These are phyloP conservation scores for Arothron firmamentum DNA, from an alignment of 2,113 vertebrate genomes.

Conservation along the genomic window DNA sequence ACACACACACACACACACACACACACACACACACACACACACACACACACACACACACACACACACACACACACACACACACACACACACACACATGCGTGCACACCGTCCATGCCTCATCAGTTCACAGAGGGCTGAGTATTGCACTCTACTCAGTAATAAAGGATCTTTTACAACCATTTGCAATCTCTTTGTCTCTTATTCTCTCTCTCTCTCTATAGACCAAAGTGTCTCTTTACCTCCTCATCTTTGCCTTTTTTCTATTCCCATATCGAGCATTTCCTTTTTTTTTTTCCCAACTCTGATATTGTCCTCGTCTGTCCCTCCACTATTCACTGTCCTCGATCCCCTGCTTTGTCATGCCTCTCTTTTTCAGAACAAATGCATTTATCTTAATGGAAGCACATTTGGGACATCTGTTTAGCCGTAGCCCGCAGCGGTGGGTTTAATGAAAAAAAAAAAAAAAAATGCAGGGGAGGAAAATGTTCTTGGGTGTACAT, in stretches of 20 bases:
- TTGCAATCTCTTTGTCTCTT: conserved; percentile 24
- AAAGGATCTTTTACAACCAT: conserved; percentile 55
- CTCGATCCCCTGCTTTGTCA: neutral
- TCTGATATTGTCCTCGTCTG: no score
- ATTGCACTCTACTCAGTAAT: conserved; percentile 47
- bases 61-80: neutral
- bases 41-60: conserved; percentile 10
- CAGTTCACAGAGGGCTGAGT: conserved; percentile 56
- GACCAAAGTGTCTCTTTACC: conserved; percentile 25
- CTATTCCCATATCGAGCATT: conserved; percentile 1
- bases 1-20: no score
- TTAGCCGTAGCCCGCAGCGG: conserved; percentile 7
- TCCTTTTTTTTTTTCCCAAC: neutral
- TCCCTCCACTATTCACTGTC: neutral
- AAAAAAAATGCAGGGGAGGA: conserved; percentile 2
- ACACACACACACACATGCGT: no score
- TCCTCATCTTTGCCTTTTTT: neutral
- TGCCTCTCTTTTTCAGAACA: neutral
- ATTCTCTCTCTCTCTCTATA: conserved; percentile 6
- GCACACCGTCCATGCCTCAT: conserved; percentile 39
- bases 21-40: neutral
- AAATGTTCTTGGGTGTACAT: neutral
- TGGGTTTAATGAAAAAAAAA: neutral
- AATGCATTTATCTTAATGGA: conserved; percentile 21
- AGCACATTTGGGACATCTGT: neutral